Evolutionary conservation across 2,113 vertebrate genomes (phyloP).

Genomic region (Rhegmatorhina hoffmannsi): DNA sequence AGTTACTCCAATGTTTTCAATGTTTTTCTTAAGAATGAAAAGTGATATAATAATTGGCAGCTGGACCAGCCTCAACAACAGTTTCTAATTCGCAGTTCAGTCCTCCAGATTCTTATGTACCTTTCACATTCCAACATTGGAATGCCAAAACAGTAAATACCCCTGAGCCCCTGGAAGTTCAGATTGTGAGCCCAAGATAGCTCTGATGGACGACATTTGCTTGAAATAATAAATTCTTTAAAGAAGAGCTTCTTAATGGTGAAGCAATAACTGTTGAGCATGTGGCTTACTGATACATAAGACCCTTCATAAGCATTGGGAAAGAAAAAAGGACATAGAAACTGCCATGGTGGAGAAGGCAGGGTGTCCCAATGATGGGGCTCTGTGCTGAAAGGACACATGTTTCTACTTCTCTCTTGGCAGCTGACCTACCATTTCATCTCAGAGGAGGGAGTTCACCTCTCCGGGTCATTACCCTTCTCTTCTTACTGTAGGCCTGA

Average conservation of each 20-base stretch:
- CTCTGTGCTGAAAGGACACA: neutral
- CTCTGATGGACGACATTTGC: neutral
- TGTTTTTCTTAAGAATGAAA: neutral
- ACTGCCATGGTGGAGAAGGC: fast-evolving
- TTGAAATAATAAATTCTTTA: neutral
- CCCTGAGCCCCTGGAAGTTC: neutral
- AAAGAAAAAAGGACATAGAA: neutral
- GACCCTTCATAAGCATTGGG: neutral
- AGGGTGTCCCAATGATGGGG: neutral
- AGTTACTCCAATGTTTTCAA: neutral
- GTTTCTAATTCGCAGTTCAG: conserved; percentile 7
- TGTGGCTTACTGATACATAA: neutral
- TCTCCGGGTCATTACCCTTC: neutral
- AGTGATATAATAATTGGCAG: neutral
- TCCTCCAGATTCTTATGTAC: neutral
- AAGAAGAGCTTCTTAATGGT: neutral
- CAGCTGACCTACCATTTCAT: neutral
- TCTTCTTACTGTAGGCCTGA: neutral
- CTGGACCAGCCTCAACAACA: neutral
- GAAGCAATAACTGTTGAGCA: neutral
- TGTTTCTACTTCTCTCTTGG: neutral
- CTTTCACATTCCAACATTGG: neutral
- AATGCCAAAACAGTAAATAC: neutral
- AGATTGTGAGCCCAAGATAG: neutral
- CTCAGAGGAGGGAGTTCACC: neutral